A percentile compares a stretch with the other conserved stretches of the same genome.
These are phyloP conservation scores for Idaea straminata DNA, from an alignment of 2,888 invertebrate genomes.

Conservation along the genomic window DNA sequence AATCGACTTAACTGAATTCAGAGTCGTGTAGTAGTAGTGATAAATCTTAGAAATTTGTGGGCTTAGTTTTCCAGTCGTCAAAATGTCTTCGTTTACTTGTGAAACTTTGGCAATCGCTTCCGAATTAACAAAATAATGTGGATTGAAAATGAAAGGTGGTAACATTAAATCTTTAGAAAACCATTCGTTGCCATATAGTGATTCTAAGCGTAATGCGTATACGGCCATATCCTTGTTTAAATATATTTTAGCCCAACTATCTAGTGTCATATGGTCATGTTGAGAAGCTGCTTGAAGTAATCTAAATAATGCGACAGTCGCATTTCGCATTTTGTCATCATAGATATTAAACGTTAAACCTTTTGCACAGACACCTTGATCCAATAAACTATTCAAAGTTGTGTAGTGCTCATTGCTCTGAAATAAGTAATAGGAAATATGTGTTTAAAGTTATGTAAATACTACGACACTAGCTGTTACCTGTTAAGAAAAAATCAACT, in stretches of 20 bases:
- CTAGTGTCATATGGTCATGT: constrained; percentile 52
- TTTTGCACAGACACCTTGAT: constrained; percentile 49
- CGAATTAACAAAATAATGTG: constrained; percentile 61
- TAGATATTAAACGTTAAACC: constrained; percentile 72
- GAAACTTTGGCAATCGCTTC: constrained; percentile 64
- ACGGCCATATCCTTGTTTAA: constrained; percentile 74
- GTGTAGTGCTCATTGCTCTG: constrained; percentile 50
- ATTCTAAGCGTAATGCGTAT: constrained; percentile 66
- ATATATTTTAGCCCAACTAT: constrained; percentile 58
- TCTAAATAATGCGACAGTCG: constrained; percentile 66
- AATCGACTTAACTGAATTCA: constrained; percentile 38
- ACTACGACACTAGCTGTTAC: not conserved
- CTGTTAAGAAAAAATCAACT: not conserved
- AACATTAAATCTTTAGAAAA: constrained; percentile 33
- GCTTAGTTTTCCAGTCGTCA: constrained; percentile 28
- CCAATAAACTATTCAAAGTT: constrained; percentile 40
- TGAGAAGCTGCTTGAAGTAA: constrained; percentile 59
- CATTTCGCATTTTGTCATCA: constrained; percentile 68
- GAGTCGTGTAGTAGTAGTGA: constrained; percentile 35
- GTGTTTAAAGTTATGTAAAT: not conserved
- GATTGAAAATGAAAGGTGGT: constrained; percentile 74
- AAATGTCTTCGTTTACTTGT: constrained; percentile 44
- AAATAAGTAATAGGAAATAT: constrained; percentile 24
- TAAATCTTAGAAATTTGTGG: constrained; percentile 33
- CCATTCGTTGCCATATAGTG: constrained; percentile 55